Evolutionary conservation across 1,140 invertebrate species (phyloP).

Genomic region (Bombus picipes): DNA sequence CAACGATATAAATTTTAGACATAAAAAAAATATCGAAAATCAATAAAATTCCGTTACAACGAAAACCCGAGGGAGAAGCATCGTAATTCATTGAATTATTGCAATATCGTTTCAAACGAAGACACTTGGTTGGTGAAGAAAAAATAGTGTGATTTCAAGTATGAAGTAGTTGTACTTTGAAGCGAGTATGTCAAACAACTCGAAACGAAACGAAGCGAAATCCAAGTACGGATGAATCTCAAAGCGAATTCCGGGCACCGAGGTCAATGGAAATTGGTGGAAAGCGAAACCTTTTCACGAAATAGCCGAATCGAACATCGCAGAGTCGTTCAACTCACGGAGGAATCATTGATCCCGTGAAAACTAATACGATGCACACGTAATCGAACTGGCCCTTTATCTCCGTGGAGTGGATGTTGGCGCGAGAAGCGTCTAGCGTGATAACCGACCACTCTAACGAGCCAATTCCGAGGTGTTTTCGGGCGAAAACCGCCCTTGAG

Average conservation of each 20-base stretch:
- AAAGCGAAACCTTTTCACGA: background rate
- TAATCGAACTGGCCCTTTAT: slow-evolving; percentile 1
- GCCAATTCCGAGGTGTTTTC: slow-evolving; percentile 7
- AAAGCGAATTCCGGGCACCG: background rate
- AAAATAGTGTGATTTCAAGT: background rate
- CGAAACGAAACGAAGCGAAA: background rate
- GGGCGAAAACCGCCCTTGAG: background rate
- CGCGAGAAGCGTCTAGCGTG: background rate
- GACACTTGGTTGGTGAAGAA: no score
- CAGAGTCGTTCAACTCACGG: background rate
- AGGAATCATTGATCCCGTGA: slow-evolving; percentile 1
- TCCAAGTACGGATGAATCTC: background rate
- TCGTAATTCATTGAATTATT: background rate
- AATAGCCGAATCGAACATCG: background rate
- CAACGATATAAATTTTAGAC: background rate
- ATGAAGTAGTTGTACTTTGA: no score
- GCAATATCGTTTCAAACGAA: background rate
- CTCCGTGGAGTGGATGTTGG: background rate
- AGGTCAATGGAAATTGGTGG: background rate
- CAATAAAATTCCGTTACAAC: background rate
- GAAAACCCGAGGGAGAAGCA: background rate
- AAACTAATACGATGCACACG: slow-evolving; percentile 2
- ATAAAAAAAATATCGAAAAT: background rate
- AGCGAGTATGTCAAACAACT: no score
- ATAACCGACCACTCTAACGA: slow-evolving; percentile 10